A percentile compares a stretch with the other conserved stretches of the same genome.
Conservation (phyloP, 2,797 vertebrate species). For the Manis crassicaudata region DNA sequence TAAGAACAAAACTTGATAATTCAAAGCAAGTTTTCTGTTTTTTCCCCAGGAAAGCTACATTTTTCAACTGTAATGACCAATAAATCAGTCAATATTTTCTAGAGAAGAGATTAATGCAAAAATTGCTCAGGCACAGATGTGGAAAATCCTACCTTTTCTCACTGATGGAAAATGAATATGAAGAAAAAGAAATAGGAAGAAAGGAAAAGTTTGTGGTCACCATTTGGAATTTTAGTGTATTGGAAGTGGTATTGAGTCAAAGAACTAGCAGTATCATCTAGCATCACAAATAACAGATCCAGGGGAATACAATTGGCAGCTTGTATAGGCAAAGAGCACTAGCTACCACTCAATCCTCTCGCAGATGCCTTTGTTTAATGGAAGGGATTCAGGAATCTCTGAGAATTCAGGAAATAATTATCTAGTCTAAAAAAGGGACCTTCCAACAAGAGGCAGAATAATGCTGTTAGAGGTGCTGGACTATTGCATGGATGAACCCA, state of each 20-base stretch:
- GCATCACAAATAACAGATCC: not conserved
- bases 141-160: not conserved
- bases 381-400: not conserved
- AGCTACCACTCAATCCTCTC: not conserved
- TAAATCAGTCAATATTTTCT: not conserved
- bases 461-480: not conserved
- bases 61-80: not conserved
- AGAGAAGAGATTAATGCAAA: not conserved
- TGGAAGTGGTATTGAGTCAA: not conserved
- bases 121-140: not conserved
- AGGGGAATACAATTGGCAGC: not conserved
- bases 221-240: not conserved
- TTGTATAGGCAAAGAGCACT: not conserved
- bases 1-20: not conserved
- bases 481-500: not conserved
- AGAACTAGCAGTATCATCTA: not conserved
- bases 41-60: not conserved
- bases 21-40: not conserved
- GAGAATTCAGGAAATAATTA: not conserved
- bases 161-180: not conserved
- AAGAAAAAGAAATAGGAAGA: not conserved
- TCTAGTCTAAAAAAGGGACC: not conserved
- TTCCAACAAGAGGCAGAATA: not conserved
- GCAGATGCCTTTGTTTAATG: not conserved
- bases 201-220: not conserved